These are phyloP conservation scores for Caiman crocodilus DNA, from an alignment of 2,797 vertebrate species.

Conservation along the genomic window DNA sequence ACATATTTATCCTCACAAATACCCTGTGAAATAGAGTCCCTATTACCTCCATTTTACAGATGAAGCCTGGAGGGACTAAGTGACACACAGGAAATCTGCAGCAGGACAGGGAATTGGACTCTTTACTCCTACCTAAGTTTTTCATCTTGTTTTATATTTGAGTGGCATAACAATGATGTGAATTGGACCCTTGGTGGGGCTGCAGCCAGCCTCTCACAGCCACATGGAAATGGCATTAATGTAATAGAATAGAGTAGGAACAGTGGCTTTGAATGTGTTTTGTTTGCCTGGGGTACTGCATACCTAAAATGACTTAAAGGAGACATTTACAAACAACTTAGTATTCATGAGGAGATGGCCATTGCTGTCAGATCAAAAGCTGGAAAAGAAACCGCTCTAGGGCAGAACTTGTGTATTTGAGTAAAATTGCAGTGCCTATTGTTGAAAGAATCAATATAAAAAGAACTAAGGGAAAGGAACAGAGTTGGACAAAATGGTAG, in stretches of 20 bases:
- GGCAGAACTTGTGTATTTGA: constrained; percentile 8
- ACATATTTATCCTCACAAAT: background rate
- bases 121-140: constrained; percentile 46
- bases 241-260: constrained; percentile 49
- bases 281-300: constrained; percentile 60
- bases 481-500: background rate
- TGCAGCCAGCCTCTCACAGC: constrained; percentile 53
- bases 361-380: constrained; percentile 61
- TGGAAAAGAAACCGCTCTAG: constrained; percentile 21
- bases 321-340: constrained; percentile 59
- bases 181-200: constrained; percentile 32
- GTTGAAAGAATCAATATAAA: constrained; percentile 40
- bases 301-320: constrained; percentile 56
- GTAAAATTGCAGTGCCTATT: constrained; percentile 37
- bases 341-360: constrained; percentile 26
- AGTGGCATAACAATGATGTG: background rate
- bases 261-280: constrained; percentile 52
- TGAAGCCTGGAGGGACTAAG: background rate
- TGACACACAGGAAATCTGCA: constrained; percentile 57
- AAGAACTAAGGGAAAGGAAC: background rate
- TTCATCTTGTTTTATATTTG: constrained; percentile 41
- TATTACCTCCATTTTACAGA: constrained; percentile 42
- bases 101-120: constrained; percentile 28
- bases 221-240: constrained; percentile 53
- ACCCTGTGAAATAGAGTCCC: constrained; percentile 21